These are phyloP conservation scores for Xiphophorus couchianus DNA, from an alignment of 2,113 vertebrate genomes.

Conservation along the genomic window DNA sequence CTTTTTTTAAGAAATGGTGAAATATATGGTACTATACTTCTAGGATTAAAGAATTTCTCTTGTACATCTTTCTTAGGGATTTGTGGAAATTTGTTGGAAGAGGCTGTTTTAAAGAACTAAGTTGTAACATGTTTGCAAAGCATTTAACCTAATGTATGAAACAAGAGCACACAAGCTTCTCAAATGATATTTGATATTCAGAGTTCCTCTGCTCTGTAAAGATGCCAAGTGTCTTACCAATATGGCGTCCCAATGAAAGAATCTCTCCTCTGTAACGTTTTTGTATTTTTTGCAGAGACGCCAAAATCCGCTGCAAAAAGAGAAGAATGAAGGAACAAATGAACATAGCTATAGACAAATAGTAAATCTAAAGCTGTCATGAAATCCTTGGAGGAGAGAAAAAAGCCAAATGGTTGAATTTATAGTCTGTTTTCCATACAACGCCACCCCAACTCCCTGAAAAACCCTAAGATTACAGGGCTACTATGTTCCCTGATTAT, in stretches of 20 bases:
- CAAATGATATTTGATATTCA: no score
- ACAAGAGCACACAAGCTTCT: no score
- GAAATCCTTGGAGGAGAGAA: constrained; percentile 1
- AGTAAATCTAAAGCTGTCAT: constrained; percentile 29
- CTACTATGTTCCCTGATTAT: constrained; percentile 29
- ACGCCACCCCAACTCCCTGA: background rate
- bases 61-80: no score
- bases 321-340: constrained; percentile 8
- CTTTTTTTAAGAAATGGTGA: no score
- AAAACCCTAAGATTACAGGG: constrained; percentile 34
- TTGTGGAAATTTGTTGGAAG: no score
- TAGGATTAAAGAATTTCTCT: no score
- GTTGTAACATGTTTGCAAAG: no score
- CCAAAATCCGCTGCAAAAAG: constrained; percentile 91
- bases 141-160: no score
- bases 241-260: constrained; percentile 97
- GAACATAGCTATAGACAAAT: background rate
- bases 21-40: no score
- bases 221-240: constrained; percentile 76
- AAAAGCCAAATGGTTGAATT: constrained; percentile 19
- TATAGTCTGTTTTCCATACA: constrained; percentile 17
- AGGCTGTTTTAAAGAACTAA: no score
- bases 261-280: constrained; percentile 93
- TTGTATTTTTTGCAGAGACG: constrained; percentile 95
- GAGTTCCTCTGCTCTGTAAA: background rate